Percentiles rank a stretch among this genome's conserved stretches.
Conservation (phyloP, 2,113 vertebrate genomes). For the Vulpes ferrilata region DNA sequence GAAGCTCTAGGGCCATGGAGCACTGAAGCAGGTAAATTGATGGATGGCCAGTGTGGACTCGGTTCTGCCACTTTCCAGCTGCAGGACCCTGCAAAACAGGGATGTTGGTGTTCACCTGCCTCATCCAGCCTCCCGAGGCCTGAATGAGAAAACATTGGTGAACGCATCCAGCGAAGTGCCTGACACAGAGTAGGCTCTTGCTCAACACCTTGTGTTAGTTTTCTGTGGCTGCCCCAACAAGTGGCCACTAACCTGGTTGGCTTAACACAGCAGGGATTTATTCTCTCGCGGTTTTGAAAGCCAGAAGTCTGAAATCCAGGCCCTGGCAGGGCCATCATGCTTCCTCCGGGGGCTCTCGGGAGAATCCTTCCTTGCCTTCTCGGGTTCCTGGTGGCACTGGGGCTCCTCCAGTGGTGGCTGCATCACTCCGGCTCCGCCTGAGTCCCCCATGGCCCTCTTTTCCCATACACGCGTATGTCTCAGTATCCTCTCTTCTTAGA, state of each 20-base stretch:
- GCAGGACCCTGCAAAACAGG: fast-evolving
- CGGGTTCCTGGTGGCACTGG: neutral
- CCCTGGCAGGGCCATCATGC: fast-evolving
- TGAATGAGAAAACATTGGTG: neutral
- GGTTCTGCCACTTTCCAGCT: neutral
- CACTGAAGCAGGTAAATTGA: fast-evolving
- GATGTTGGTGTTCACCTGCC: neutral
- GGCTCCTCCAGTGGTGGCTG: neutral
- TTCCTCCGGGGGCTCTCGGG: neutral
- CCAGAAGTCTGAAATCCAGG: neutral
- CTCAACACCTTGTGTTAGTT: neutral
- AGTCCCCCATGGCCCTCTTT: fast-evolving
- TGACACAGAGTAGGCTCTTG: neutral
- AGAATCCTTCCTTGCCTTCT: neutral
- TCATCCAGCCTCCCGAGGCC: fast-evolving
- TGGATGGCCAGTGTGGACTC: fast-evolving
- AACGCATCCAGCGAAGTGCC: neutral
- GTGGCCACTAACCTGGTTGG: neutral
- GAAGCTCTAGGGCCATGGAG: neutral
- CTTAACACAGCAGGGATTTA: neutral
- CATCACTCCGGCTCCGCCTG: fast-evolving
- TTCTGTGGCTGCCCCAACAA: neutral
- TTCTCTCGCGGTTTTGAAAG: neutral
- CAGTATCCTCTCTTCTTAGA: neutral
- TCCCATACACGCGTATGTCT: neutral